Evolutionary conservation across 2,888 invertebrate species (phyloP).

Genomic region (Lepetodrilus schrolli): DNA sequence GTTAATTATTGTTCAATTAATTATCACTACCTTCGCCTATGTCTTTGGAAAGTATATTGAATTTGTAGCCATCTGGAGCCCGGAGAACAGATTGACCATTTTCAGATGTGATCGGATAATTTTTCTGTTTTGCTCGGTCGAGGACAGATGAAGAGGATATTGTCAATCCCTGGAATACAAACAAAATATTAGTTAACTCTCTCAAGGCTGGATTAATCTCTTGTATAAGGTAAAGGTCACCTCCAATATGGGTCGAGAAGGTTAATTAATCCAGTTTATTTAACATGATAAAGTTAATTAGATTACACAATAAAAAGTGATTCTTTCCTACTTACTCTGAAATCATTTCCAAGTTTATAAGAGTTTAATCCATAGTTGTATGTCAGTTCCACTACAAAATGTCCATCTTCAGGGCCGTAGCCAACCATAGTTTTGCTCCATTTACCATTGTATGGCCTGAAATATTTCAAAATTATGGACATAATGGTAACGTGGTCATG

Average conservation of each 20-base stretch:
- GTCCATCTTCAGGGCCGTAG: slow-evolving; percentile 93
- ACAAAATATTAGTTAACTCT: background rate
- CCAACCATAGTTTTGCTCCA: slow-evolving; percentile 99
- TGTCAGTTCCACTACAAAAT: slow-evolving; percentile 96
- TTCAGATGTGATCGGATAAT: slow-evolving; percentile 82
- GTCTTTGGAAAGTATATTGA: slow-evolving; percentile 85
- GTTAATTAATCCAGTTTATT: background rate
- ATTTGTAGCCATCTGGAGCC: slow-evolving; percentile 95
- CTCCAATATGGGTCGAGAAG: too few species aligned
- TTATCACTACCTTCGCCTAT: slow-evolving; percentile 67
- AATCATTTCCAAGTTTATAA: slow-evolving; percentile 94
- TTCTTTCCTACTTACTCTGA: slow-evolving; percentile 76
- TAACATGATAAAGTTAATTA: background rate
- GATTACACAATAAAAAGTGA: background rate
- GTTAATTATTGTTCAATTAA: background rate
- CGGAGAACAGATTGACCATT: slow-evolving; percentile 81
- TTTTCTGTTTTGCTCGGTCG: slow-evolving; percentile 82
- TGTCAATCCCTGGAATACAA: slow-evolving; percentile 81
- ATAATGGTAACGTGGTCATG: too few species aligned
- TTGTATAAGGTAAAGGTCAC: too few species aligned
- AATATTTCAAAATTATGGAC: too few species aligned
- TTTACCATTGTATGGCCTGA: slow-evolving; percentile 94
- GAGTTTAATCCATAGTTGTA: slow-evolving; percentile 95
- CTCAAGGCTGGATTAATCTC: background rate
- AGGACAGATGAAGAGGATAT: slow-evolving; percentile 86